Evolutionary conservation across 2,797 vertebrate species (phyloP).

Genomic region (Pseudopleuronectes americanus): DNA sequence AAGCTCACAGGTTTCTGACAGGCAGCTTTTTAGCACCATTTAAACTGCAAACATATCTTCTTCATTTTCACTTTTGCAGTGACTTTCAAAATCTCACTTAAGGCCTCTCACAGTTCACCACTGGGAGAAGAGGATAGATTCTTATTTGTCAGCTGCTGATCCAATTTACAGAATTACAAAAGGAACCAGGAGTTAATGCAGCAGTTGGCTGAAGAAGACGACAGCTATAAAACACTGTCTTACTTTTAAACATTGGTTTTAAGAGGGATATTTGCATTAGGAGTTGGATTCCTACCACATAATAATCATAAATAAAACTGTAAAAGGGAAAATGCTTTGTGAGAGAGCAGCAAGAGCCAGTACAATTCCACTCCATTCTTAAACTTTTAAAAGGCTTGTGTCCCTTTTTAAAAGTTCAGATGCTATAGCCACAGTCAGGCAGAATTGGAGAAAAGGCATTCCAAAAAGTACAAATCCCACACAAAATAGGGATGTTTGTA

Average conservation of each 20-base stretch:
- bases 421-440: slow-evolving; percentile 70
- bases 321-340: slow-evolving; percentile 54
- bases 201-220: slow-evolving; percentile 39
- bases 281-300: slow-evolving; percentile 39
- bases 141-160: slow-evolving; percentile 56
- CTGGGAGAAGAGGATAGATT: slow-evolving; percentile 52
- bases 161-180: slow-evolving; percentile 61
- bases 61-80: slow-evolving; percentile 27
- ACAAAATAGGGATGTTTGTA: slow-evolving; percentile 84
- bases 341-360: slow-evolving; percentile 33
- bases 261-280: slow-evolving; percentile 71
- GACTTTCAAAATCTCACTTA: slow-evolving; percentile 19
- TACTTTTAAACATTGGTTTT: slow-evolving; percentile 67
- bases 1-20: slow-evolving; percentile 21
- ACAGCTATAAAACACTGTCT: slow-evolving; percentile 58
- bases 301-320: slow-evolving; percentile 65
- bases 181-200: slow-evolving; percentile 38
- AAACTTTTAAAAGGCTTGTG: slow-evolving; percentile 61
- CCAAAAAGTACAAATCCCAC: slow-evolving; percentile 77
- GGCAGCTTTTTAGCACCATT: slow-evolving; percentile 29
- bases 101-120: slow-evolving; percentile 38
- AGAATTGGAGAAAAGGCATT: slow-evolving; percentile 70
- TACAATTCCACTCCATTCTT: slow-evolving; percentile 33
- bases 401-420: slow-evolving; percentile 64
- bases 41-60: slow-evolving; percentile 28